These are phyloP conservation scores for Cygnus buccinator DNA, from an alignment of 2,113 vertebrate species.

Conservation along the genomic window DNA sequence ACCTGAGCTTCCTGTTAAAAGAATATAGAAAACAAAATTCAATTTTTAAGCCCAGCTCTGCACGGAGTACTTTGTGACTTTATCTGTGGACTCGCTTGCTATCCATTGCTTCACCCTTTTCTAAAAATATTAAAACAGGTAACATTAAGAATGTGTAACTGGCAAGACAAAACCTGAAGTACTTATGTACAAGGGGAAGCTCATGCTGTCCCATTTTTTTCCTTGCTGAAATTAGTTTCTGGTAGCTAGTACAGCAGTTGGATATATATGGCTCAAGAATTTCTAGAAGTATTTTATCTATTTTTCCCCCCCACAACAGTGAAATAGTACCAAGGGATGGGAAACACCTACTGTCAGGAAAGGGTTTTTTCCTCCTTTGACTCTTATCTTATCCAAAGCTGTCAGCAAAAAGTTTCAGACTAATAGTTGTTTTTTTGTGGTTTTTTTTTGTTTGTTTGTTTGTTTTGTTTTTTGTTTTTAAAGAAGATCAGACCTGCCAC, in stretches of 20 bases:
- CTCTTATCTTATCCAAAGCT: neutral
- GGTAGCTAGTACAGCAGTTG: neutral
- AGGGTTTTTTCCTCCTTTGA: neutral
- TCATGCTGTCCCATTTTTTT: neutral
- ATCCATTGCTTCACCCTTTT: neutral
- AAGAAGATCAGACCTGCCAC: neutral
- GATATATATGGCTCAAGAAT: neutral
- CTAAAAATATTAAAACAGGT: neutral
- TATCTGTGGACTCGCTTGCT: neutral
- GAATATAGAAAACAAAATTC: neutral
- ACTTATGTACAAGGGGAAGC: neutral
- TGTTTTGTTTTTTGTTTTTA: neutral
- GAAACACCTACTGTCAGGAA: neutral
- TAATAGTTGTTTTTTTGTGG: neutral
- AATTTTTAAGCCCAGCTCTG: neutral
- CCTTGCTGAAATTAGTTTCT: neutral
- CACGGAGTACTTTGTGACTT: neutral
- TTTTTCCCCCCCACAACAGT: rapidly evolving
- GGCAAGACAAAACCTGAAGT: neutral
- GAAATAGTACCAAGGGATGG: neutral
- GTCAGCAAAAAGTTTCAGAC: neutral
- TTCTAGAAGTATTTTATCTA: neutral
- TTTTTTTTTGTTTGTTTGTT: neutral
- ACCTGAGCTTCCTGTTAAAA: slow-evolving; percentile 26
- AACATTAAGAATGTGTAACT: neutral